A percentile compares a stretch with the other conserved stretches of the same genome.
Conservation (phyloP, 2,888 invertebrate genomes). For the Coecobrya sp. region DNA sequence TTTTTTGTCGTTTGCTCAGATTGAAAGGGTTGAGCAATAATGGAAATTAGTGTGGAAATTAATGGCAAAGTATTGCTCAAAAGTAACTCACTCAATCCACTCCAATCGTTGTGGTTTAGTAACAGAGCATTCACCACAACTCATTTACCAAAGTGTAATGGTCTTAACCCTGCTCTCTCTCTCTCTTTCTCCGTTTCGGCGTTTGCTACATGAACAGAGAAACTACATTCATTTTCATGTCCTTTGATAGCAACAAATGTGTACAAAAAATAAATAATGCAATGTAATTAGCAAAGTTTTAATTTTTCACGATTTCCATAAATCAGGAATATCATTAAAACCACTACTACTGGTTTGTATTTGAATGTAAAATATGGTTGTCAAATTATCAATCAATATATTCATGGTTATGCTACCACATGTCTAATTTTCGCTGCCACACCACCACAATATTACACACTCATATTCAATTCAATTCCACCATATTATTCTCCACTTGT, state of each 20-base stretch:
- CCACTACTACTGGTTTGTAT: background rate
- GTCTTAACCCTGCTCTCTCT: too few species aligned
- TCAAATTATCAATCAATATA: constrained; percentile 35
- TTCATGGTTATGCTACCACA: background rate
- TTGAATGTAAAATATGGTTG: background rate
- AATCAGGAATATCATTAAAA: constrained; percentile 14
- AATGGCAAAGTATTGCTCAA: constrained; percentile 40
- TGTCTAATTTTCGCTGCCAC: constrained; percentile 43
- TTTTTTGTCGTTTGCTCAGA: constrained; percentile 5
- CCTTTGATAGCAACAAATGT: background rate
- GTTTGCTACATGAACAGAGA: background rate
- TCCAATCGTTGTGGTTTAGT: constrained; percentile 5
- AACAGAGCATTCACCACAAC: constrained; percentile 10
- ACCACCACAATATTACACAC: background rate
- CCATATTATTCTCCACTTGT: background rate
- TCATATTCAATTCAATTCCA: background rate
- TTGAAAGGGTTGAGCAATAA: constrained; percentile 42
- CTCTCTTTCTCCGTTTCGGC: background rate
- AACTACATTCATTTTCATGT: background rate
- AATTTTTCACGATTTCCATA: background rate
- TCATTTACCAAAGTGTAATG: background rate
- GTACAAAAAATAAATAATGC: background rate
- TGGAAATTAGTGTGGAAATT: constrained; percentile 37
- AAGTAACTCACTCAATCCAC: background rate
- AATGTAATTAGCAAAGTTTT: constrained; percentile 31